Base-by-base conservation (phyloP, 2,113 vertebrate species). In the Ptilonorhynchus violaceus region DNA sequence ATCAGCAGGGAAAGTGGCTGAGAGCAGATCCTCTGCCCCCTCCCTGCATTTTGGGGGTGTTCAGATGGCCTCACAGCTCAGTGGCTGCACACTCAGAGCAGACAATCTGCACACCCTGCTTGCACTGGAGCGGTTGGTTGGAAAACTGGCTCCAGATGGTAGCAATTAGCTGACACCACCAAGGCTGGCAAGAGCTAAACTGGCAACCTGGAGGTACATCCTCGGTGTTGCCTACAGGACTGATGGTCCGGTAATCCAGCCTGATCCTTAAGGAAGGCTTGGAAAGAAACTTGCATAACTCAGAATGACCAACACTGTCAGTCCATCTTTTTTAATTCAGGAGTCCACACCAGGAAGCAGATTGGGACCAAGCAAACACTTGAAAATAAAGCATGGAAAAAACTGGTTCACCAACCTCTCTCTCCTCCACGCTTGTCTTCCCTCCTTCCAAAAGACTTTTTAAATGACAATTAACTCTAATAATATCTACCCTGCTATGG, bases 131-230 rank as follows among this genome's bases (percentile, higher is more conserved):
- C 1, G 0, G 15, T 24, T 52, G 68, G 75, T n/a, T 78, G 64
- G 67, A 92, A 94, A 92, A 44, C 35, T 59, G 72, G n/a, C 44
- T 95, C 93, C 96, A 94, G 93, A 94, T 93, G 96, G 93, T 56
- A 74, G 76, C 91, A 93, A 94, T 94, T 88, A 95, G 67, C 76
- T 94, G 82, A 93, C 79, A 63, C 64, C 60, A 85, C 31, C 47
- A 41, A 78, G 64, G 83, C 56, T 89, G 85, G 92, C 85, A 94
- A 88, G 52, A 92, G 76, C 52, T 72, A 77, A 94, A 90, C 50
- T 73, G 82, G 90, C 50, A 90, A 92, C 68, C 37, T 67, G 53
- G 21, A 86, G 52, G 37, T 25, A 75, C 52, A n/a, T 22, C 68
- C 76, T 91, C 2, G 0, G 28, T 46, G 52, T 22, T 88, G 77